phyloP scores from a whole-genome alignment of 2,113 vertebrate genomes.

The Delphinus delphis region DNA sequence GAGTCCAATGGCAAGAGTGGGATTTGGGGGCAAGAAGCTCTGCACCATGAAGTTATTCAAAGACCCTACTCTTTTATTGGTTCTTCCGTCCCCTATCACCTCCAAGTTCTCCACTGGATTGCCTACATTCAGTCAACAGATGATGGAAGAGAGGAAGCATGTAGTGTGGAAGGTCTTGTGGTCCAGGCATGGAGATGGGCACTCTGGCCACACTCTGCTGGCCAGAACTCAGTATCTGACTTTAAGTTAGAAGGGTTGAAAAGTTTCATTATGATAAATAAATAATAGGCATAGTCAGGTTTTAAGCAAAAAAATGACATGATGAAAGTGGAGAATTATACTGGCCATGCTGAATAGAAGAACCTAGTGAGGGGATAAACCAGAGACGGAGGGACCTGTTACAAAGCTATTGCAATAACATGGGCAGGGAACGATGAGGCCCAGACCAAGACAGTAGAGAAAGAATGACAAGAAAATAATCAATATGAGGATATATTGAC shows the following conservation, averaged over 20 bases:
- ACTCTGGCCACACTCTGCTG: not conserved
- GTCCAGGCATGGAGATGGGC: not conserved
- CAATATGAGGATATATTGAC: not conserved
- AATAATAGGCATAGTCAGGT: not conserved
- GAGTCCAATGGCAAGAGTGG: not conserved
- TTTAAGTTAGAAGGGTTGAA: not conserved
- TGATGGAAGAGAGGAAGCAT: not conserved
- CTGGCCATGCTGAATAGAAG: not conserved
- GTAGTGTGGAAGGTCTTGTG: not conserved
- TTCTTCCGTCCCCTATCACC: not conserved
- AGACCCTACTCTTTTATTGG: not conserved
- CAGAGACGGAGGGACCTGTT: not conserved
- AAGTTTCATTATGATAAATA: not conserved
- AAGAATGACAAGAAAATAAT: not conserved
- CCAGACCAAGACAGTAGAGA: not conserved
- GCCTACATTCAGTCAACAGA: not conserved
- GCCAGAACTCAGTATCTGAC: not conserved
- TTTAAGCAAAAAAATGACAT: conserved; percentile 21
- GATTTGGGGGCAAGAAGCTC: not conserved
- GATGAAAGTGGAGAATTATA: not conserved
- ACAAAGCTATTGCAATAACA: not conserved
- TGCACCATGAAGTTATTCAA: not conserved
- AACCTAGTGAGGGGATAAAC: not conserved
- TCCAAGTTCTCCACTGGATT: not conserved
- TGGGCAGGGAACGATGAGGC: not conserved